phyloP scores from a whole-genome alignment of 1,140 invertebrate genomes.

The Scaptodrosophila lebanonensis region DNA sequence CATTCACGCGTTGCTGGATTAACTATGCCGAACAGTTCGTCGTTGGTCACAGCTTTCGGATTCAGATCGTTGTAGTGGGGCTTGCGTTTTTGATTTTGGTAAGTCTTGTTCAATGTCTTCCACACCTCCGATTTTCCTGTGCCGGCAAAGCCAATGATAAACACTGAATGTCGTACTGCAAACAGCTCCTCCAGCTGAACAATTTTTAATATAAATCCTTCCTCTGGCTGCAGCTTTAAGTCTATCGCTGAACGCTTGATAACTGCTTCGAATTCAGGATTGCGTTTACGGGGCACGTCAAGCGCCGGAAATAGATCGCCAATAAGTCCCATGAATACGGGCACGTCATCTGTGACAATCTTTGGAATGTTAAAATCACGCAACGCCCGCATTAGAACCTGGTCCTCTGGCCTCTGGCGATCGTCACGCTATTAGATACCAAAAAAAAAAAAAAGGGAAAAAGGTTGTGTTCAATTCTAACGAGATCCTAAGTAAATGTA shows the following conservation, averaged over 20 bases:
- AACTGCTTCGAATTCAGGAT: slow-evolving; percentile 89
- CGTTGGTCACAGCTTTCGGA: slow-evolving; percentile 96
- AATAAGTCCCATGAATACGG: slow-evolving; percentile 94
- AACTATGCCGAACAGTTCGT: slow-evolving; percentile 96
- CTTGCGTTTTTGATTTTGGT: slow-evolving; percentile 85
- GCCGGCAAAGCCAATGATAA: slow-evolving; percentile 94
- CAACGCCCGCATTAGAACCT: slow-evolving; percentile 89
- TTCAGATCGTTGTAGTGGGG: slow-evolving; percentile 93
- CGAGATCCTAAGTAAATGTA: no score
- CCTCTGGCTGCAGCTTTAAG: slow-evolving; percentile 92
- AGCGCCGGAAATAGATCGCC: slow-evolving; percentile 93
- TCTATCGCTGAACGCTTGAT: slow-evolving; percentile 87
- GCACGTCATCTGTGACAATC: slow-evolving; percentile 92
- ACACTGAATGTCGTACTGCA: slow-evolving; percentile 95
- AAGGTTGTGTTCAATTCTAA: not conserved
- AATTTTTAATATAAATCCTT: slow-evolving; percentile 85
- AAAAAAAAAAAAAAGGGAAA: no score
- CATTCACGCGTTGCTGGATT: slow-evolving; percentile 96
- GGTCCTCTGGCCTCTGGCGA: slow-evolving; percentile 84
- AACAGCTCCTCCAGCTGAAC: slow-evolving; percentile 95
- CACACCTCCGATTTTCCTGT: slow-evolving; percentile 96
- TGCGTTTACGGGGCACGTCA: slow-evolving; percentile 90
- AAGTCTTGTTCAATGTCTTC: slow-evolving; percentile 92
- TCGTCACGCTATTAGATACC: slow-evolving; percentile 80
- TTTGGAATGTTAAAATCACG: slow-evolving; percentile 96